Conservation (phyloP, 2,888 invertebrate genomes). For the Drosophila limbata region DNA sequence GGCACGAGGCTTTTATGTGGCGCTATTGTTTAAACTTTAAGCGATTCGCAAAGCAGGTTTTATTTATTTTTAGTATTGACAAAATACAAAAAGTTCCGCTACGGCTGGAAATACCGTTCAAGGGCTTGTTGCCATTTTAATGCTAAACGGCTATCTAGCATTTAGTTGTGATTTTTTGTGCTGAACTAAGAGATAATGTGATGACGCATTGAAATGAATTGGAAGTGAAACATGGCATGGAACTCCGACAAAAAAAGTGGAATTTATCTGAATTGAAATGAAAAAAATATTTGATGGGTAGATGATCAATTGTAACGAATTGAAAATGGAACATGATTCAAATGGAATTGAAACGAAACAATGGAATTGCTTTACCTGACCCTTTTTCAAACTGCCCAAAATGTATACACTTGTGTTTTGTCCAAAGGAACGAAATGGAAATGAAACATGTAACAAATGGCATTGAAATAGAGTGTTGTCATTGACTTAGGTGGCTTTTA, state of each 20-base stretch:
- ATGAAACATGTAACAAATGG: constrained; percentile 4
- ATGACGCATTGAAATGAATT: constrained; percentile 7
- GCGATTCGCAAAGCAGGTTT: constrained; percentile 33
- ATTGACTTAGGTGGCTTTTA: no score
- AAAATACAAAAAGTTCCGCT: constrained; percentile 17
- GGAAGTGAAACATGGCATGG: not conserved
- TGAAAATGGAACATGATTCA: not conserved
- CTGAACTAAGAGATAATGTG: not conserved
- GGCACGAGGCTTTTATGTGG: constrained; percentile 6
- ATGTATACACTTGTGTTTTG: no score
- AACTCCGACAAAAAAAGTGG: not conserved
- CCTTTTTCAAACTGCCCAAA: no score
- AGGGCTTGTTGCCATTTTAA: constrained; percentile 28
- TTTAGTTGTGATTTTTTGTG: constrained; percentile 14
- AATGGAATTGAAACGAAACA: not conserved
- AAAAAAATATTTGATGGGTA: not conserved
- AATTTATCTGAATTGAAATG: not conserved
- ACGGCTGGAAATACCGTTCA: constrained; percentile 18
- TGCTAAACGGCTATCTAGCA: constrained; percentile 25
- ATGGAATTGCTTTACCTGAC: no score
- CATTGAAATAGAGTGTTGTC: not conserved
- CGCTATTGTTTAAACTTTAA: constrained; percentile 29
- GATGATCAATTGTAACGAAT: not conserved
- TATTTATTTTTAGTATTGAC: constrained; percentile 7
- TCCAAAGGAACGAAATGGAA: not conserved